These are phyloP conservation scores for Thaumetopoea pityocampa DNA, from an alignment of 1,140 invertebrate genomes.

Conservation along the genomic window DNA sequence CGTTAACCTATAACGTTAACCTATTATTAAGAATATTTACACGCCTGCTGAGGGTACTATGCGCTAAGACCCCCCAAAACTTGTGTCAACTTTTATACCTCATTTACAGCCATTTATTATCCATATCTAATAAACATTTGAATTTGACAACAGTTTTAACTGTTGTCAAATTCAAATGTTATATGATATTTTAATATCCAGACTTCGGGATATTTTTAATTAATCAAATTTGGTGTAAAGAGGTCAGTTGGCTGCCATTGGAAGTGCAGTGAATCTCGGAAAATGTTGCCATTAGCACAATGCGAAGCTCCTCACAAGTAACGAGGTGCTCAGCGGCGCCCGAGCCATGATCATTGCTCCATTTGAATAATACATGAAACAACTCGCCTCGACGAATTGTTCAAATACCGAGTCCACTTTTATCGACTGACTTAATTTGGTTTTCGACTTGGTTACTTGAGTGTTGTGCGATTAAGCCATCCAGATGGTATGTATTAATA, in stretches of 20 bases:
- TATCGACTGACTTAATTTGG: background rate
- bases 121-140: no score
- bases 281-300: constrained; percentile 51
- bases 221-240: no score
- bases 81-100: no score
- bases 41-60: background rate
- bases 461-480: no score
- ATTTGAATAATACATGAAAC: constrained; percentile 55
- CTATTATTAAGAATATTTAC: background rate
- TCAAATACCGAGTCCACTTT: background rate
- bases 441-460: no score
- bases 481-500: no score
- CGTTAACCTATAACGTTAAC: constrained; percentile 5
- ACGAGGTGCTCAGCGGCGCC: constrained; percentile 26
- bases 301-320: constrained; percentile 33
- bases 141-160: no score
- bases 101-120: no score
- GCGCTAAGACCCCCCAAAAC: no score
- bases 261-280: constrained; percentile 36
- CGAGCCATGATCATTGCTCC: constrained; percentile 35
- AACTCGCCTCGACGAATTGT: constrained; percentile 3
- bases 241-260: constrained; percentile 23
- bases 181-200: no score
- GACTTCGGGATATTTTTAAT: no score
- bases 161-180: constrained; percentile 4